phyloP scores from a whole-genome alignment of 2,797 vertebrate species.

The Falco cherrug region DNA sequence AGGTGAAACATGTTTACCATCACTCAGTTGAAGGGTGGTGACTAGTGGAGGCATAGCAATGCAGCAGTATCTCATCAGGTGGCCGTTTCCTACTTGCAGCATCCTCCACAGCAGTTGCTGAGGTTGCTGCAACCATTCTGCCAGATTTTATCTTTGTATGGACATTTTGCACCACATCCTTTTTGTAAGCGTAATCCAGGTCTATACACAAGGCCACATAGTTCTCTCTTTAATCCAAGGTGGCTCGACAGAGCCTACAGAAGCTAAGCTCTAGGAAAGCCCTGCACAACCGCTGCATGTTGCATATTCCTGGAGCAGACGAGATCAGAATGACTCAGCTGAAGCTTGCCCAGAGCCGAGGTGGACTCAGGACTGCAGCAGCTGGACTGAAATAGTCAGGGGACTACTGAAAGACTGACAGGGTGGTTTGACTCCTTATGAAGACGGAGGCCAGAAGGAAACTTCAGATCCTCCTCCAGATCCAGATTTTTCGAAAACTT shows the following conservation, averaged over 20 bases:
- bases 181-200: not conserved
- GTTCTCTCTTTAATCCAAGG: not conserved
- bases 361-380: not conserved
- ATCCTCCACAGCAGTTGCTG: not conserved
- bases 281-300: not conserved
- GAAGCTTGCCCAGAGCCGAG: accelerated
- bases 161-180: not conserved
- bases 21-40: not conserved
- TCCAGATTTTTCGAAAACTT: not conserved
- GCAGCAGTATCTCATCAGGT: not conserved
- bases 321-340: not conserved
- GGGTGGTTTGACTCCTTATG: not conserved
- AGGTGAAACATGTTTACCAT: not conserved
- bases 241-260: not conserved
- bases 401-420: not conserved
- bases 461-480: conserved; percentile 37
- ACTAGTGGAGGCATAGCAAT: not conserved
- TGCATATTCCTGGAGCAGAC: not conserved
- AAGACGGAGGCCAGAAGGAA: not conserved
- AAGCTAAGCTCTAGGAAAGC: not conserved
- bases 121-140: accelerated
- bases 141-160: not conserved
- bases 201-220: accelerated
- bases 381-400: not conserved
- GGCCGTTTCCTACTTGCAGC: not conserved